These are phyloP conservation scores for Antedon mediterranea DNA, from an alignment of 53 echinoderm and acorn worm species.

Conservation along the genomic window DNA sequence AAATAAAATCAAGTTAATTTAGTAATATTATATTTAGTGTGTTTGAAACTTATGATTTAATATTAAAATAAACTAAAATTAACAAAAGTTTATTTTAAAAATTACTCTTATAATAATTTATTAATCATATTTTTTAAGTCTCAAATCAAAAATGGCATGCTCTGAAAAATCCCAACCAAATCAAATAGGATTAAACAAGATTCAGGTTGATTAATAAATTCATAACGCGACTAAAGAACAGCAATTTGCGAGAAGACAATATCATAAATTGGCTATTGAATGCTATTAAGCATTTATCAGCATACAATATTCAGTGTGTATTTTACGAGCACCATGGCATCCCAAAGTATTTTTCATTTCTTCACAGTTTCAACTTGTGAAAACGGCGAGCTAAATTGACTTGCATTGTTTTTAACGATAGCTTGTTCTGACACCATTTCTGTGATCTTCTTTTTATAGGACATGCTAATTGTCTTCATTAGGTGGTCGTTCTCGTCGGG, in stretches of 20 bases:
- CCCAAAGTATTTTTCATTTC: not conserved
- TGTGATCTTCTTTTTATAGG: not conserved
- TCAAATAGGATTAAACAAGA: not conserved
- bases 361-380: not conserved
- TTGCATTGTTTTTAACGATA: not conserved
- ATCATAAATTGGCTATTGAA: not conserved
- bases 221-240: not conserved
- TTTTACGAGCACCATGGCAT: not conserved
- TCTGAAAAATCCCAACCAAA: slow-evolving; percentile 9
- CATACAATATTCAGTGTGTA: not conserved
- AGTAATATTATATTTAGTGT: too few relatives aligned
- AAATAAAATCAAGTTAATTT: too few relatives aligned
- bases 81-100: too few relatives aligned
- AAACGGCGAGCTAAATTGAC: not conserved
- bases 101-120: too few relatives aligned
- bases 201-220: not conserved
- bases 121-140: not conserved
- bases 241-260: not conserved
- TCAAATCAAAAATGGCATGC: slow-evolving; percentile 10
- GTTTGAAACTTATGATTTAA: too few relatives aligned
- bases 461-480: not conserved
- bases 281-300: not conserved
- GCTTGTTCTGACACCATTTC: not conserved
- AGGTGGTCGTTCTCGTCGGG: not conserved
- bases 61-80: too few relatives aligned